Base-by-base conservation (phyloP, 2,113 vertebrate genomes). In the Prolemur simus region DNA sequence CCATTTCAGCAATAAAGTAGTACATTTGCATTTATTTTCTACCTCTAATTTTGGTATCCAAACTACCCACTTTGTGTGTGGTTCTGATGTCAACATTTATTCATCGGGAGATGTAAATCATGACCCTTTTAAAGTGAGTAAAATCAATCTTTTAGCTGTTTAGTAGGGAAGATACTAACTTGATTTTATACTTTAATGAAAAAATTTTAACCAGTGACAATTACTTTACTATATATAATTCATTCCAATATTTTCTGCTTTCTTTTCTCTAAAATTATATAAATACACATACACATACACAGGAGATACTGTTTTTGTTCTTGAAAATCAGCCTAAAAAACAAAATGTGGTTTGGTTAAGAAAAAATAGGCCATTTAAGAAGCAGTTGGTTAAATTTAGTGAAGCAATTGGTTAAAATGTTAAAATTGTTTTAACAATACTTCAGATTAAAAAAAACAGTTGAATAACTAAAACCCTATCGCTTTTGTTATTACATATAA, bases 101-200 rank as follows among this genome's bases (percentile, higher is more conserved):
- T 69, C 49, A 91, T 85, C 73, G 87, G 63, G 34, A 97, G 17
- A 64, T 94, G 27, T 74, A 93, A 93, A 64, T 89, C 54, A 5
- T 96, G 73, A 92, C 29, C 37, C 25, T 71, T 52, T 93, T 83
- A 74, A 25, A 97, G 68, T 93, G 78, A 94, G 89, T 97, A 95
- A 97, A 86, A 71, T 37, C 32, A 25, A 74, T 34, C 34, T 92
- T 84, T 85, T 74, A 42, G 49, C 83, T 45, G 32, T 66, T 92
- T 77, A 34, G 34, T 90, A 54, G 23, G 81, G 45, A 94, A 82
- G 42, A 86, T 91, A 64, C 34, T 64, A 42, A 76, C 25, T 95
- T 86, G 49, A 58, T 52, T 92, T 94, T 49, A 23, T 89, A 81
- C 49, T 78, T 91, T 81, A 47, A 1, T 49, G n/a, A 91, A 94